Conservation (phyloP, 2,113 vertebrate genomes). For the Otolemur garnettii region DNA sequence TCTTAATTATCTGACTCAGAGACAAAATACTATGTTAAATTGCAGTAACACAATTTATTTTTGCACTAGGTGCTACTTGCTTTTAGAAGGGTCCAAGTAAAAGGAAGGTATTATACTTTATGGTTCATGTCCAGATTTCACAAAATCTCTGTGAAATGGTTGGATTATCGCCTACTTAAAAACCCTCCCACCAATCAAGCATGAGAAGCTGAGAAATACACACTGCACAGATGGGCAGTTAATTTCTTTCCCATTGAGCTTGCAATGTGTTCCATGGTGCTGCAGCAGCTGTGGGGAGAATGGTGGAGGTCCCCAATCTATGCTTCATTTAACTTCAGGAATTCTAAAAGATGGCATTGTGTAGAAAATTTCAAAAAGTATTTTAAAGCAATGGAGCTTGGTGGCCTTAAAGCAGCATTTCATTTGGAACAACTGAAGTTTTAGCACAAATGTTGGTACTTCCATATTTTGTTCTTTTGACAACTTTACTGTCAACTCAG, state of each 20-base stretch:
- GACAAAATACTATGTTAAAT: not conserved
- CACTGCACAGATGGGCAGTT: conserved; percentile 80
- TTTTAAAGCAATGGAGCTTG: conserved; percentile 62
- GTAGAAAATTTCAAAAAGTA: conserved; percentile 61
- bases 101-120: not conserved
- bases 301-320: conserved; percentile 76
- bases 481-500: conserved; percentile 7
- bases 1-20: not conserved
- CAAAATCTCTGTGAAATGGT: conserved; percentile 56
- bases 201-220: conserved; percentile 72
- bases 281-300: conserved; percentile 83
- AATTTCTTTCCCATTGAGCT: conserved; percentile 80
- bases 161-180: conserved; percentile 67
- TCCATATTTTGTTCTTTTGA: conserved; percentile 53
- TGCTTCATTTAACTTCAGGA: conserved; percentile 83
- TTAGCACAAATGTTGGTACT: conserved; percentile 42
- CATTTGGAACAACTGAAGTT: conserved; percentile 59
- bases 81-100: conserved; percentile 39
- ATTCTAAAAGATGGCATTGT: conserved; percentile 73
- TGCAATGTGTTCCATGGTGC: conserved; percentile 74
- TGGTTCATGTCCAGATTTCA: conserved; percentile 61
- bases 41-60: not conserved
- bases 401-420: conserved; percentile 72
- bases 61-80: not conserved
- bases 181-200: conserved; percentile 76